Percentiles rank a stretch among this genome's conserved stretches.
Evolutionary conservation across 2,797 vertebrate species (phyloP).

Genomic region (Falco peregrinus): DNA sequence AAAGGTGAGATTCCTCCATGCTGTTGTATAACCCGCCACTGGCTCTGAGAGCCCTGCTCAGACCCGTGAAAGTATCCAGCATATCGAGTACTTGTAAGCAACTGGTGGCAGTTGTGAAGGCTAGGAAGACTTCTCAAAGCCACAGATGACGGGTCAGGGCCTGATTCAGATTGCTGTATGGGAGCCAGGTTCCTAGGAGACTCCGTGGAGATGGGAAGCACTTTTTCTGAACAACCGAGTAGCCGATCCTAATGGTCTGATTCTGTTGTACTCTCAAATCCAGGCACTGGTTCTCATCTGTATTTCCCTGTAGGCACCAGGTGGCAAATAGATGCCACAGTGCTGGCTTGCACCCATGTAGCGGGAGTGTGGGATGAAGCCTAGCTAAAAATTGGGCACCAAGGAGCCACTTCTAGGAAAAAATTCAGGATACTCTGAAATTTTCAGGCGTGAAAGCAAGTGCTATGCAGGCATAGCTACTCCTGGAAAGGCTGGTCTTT

Average conservation of each 20-base stretch:
- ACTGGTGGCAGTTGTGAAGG: neutral
- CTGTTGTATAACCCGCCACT: neutral
- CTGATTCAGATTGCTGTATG: neutral
- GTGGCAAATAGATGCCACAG: neutral
- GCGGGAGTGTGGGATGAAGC: neutral
- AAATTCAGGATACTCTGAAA: neutral
- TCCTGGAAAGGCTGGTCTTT: neutral
- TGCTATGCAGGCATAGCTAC: neutral
- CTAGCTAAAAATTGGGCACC: neutral
- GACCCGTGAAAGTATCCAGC: neutral
- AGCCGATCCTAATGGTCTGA: neutral
- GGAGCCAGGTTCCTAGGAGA: neutral
- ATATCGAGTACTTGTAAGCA: neutral
- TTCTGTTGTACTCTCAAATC: neutral
- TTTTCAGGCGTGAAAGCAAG: neutral
- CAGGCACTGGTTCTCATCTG: neutral
- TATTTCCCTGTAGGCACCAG: neutral
- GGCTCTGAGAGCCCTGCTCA: neutral
- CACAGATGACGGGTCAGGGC: neutral
- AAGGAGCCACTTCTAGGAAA: neutral
- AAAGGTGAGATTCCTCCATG: neutral
- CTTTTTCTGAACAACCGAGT: neutral
- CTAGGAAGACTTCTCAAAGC: neutral
- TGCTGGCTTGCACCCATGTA: neutral
- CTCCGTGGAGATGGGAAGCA: rapidly evolving